These are phyloP conservation scores for Taphrorychus bicolor DNA, from an alignment of 2,888 invertebrate genomes.

Conservation along the genomic window DNA sequence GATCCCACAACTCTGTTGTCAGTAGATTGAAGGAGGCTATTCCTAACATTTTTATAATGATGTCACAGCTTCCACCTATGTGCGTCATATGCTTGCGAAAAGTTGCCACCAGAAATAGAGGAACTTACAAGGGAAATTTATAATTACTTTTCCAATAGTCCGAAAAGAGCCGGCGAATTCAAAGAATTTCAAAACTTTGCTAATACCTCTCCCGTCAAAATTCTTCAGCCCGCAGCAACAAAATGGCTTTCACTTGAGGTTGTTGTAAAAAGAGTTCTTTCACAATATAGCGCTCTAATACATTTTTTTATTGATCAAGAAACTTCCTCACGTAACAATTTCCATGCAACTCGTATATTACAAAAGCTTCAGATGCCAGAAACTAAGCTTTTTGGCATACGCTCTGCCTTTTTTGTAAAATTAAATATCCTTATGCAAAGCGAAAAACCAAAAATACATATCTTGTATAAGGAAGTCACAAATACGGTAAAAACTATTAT, in stretches of 20 bases:
- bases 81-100: conserved; percentile 19
- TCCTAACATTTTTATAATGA: conserved; percentile 16
- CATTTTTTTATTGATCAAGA: conserved; percentile 30
- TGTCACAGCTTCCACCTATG: conserved; percentile 19
- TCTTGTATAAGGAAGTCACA: conserved; percentile 20
- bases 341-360: conserved; percentile 16
- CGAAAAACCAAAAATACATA: conserved; percentile 31
- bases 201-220: conserved; percentile 6
- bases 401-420: too few relatives aligned
- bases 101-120: conserved; percentile 10
- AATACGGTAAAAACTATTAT: conserved; percentile 24
- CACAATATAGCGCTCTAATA: conserved; percentile 28
- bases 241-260: conserved; percentile 19
- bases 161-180: conserved; percentile 9
- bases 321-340: conserved; percentile 1
- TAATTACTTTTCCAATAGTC: too few relatives aligned
- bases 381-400: too few relatives aligned
- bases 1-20: conserved; percentile 23
- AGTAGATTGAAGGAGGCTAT: conserved; percentile 9
- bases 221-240: conserved; percentile 17
- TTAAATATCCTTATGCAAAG: conserved; percentile 36
- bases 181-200: conserved; percentile 24
- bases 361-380: conserved; percentile 11
- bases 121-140: conserved; percentile 15
- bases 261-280: conserved; percentile 22